Evolutionary conservation across 1,140 invertebrate genomes (phyloP).

Genomic region (Elymnias hypermnestra): DNA sequence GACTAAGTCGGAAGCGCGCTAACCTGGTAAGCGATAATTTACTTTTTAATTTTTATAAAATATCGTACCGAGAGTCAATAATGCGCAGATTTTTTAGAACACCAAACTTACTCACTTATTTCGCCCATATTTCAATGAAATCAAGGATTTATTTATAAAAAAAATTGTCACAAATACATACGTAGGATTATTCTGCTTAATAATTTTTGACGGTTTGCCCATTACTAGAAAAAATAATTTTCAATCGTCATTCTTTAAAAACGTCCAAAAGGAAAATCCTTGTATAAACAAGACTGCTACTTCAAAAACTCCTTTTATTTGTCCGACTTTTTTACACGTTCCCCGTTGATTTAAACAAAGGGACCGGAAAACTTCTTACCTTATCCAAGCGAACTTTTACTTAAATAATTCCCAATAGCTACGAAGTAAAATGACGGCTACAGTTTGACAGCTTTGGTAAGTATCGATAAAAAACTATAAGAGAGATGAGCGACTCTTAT

Average conservation of each 20-base stretch:
- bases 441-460: constrained; percentile 24
- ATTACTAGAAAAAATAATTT: not conserved
- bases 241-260: not conserved
- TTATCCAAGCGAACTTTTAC: constrained; percentile 16
- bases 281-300: not conserved
- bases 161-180: not conserved
- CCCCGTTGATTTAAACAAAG: constrained; percentile 11
- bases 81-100: too few relatives aligned
- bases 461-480: constrained; percentile 23
- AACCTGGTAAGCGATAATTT: too few relatives aligned
- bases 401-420: constrained; percentile 24
- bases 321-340: constrained; percentile 1
- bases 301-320: constrained; percentile 3
- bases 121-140: too few relatives aligned
- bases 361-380: constrained; percentile 16
- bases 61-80: too few relatives aligned
- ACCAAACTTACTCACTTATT: too few relatives aligned
- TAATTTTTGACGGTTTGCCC: too few relatives aligned
- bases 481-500: constrained; percentile 25
- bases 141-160: not conserved
- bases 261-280: not conserved
- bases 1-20: too few relatives aligned
- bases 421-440: constrained; percentile 19
- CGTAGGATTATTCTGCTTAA: too few relatives aligned
- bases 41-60: too few relatives aligned